Base-by-base conservation (phyloP, 2,888 invertebrate genomes). In the Hemithea aestivaria region DNA sequence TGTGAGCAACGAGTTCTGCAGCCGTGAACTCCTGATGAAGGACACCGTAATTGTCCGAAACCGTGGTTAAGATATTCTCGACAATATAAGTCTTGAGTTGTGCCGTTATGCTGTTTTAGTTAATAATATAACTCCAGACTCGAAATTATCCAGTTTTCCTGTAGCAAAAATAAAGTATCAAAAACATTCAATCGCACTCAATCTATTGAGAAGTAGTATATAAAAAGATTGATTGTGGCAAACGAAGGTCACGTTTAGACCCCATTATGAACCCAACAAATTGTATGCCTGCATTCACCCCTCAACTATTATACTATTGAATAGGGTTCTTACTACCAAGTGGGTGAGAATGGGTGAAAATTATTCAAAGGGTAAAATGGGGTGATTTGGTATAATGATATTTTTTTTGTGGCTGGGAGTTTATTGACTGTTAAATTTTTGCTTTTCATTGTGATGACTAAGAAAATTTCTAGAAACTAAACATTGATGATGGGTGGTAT, bases 181-280 rank as follows among this genome's bases (percentile, higher is more conserved):
- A 81, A 53, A 67, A 29, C 30, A 2, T 20, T 41, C 30, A 29
- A 35, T 51, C 59, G 24, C 9, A 30, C 37, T 45, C 59, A 56
- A 70, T 71, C 72, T 66, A 74, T 73, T 66, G 62, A 62, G 68
- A 66, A 66, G 57, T 66, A 59, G 63, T 60, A 63, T 60, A 67
- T 56, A 76, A 29, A 73, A 66, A 66, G 69, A 64, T 76, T 72
- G 73, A 74, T 73, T 69, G 73, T 66, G 60, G 60, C 62, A 66
- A 53, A 62, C 62, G 65, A 78, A 81, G 83, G 83, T 77, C 73
- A 70, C 67, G 63, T 66, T 66, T 41, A 62, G 60, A 48, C 48
- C 51, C 67, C 64, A 68, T 73, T 75, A 73, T 69, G 58, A 58
- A 45, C 46, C 58, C 53, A 52, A 58, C 56, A 67, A 69, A 64